A percentile compares a stretch with the other conserved stretches of the same genome.
These are phyloP conservation scores for Tromatobia lineatoria DNA, from an alignment of 2,888 invertebrate genomes.

Conservation along the genomic window DNA sequence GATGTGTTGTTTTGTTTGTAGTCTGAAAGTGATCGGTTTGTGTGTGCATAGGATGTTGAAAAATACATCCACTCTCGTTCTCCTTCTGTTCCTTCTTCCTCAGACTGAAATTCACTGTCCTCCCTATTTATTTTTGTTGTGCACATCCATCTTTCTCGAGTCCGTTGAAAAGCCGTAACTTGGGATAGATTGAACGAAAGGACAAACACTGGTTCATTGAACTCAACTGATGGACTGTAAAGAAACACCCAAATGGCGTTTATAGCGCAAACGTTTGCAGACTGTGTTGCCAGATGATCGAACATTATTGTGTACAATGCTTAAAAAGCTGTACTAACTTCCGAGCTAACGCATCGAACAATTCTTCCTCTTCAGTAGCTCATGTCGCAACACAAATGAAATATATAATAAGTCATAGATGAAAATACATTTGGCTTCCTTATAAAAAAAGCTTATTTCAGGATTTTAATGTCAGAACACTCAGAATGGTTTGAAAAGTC, in stretches of 20 bases:
- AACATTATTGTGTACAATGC: not conserved
- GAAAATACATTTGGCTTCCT: no score
- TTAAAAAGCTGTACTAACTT: not conserved
- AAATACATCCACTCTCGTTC: not conserved
- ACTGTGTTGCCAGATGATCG: constrained; percentile 2
- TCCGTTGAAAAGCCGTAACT: not conserved
- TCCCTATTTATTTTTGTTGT: not conserved
- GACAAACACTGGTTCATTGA: constrained; percentile 11
- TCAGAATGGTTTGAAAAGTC: no score
- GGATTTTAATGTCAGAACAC: no score
- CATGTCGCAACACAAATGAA: no score
- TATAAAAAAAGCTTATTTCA: no score
- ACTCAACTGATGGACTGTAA: constrained; percentile 17
- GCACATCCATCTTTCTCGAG: not conserved
- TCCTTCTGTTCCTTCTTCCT: not conserved
- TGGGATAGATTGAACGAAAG: not conserved
- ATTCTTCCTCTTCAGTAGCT: not conserved
- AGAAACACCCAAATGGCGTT: constrained; percentile 11
- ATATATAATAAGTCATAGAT: no score
- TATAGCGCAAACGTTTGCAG: not conserved
- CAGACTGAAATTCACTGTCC: not conserved
- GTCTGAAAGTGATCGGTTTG: constrained; percentile 6
- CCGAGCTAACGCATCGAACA: not conserved
- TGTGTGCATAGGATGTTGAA: constrained; percentile 8
- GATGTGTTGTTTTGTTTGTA: constrained; percentile 1